Conservation (phyloP, 1,140 invertebrate species). For the Lordiphosa collinella region DNA sequence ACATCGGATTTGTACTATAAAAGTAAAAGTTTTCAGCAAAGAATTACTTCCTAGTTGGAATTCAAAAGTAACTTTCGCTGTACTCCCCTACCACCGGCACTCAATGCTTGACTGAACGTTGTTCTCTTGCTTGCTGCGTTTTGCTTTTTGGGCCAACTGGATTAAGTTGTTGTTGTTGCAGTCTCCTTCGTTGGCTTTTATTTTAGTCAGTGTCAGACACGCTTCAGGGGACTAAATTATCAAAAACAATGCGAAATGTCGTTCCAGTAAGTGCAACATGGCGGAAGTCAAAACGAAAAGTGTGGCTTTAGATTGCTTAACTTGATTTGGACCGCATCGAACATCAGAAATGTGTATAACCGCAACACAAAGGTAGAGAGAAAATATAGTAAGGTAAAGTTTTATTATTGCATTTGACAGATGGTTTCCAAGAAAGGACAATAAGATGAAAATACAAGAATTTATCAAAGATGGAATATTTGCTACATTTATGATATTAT, state of each 20-base stretch:
- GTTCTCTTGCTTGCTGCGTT: constrained; percentile 12
- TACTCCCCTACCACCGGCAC: not conserved
- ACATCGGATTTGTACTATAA: constrained; percentile 43
- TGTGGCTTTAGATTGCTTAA: constrained; percentile 17
- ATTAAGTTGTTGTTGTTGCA: constrained; percentile 46
- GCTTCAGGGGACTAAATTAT: constrained; percentile 29
- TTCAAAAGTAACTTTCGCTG: constrained; percentile 53
- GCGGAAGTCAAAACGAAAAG: constrained; percentile 35
- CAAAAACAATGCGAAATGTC: constrained; percentile 57
- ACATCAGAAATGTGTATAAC: constrained; percentile 1
- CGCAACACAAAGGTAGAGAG: not conserved
- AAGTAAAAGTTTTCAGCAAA: constrained; percentile 45
- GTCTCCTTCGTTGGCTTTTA: constrained; percentile 51
- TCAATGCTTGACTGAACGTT: not conserved
- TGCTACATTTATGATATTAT: too few relatives aligned
- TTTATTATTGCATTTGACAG: constrained; percentile 1
- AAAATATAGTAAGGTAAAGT: not conserved
- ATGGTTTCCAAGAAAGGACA: too few relatives aligned
- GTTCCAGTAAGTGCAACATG: constrained; percentile 30
- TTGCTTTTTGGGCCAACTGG: constrained; percentile 53
- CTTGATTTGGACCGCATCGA: constrained; percentile 1
- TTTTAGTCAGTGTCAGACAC: constrained; percentile 42
- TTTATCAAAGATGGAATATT: too few relatives aligned
- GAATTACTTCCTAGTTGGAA: constrained; percentile 61
- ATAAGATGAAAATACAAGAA: too few relatives aligned